phyloP scores from a whole-genome alignment of 2,797 vertebrate species.

The Lutjanus argentimaculatus region DNA sequence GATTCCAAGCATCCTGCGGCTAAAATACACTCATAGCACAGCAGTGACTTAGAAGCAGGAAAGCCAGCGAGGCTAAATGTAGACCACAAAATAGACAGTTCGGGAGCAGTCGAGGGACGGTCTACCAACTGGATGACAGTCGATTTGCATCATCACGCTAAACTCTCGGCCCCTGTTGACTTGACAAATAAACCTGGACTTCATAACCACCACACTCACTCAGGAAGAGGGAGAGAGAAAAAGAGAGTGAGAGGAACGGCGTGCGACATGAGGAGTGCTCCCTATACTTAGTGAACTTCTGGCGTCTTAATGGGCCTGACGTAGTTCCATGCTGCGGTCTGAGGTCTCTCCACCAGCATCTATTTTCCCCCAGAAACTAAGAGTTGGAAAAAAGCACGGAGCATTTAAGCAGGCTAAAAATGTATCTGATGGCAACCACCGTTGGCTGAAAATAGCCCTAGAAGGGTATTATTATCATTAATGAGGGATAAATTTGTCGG shows the following conservation, averaged over 20 bases:
- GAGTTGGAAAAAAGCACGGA: conserved; percentile 84
- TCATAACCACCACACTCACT: conserved; percentile 36
- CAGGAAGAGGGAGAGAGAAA: conserved; percentile 2
- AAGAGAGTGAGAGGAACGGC: conserved; percentile 35
- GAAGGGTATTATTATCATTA: conserved; percentile 89
- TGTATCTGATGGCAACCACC: conserved; percentile 84
- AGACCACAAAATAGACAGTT: conserved; percentile 52
- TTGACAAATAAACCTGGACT: conserved; percentile 58
- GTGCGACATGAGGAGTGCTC: conserved; percentile 75
- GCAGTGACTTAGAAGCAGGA: conserved; percentile 28
- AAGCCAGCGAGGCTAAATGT: conserved; percentile 8
- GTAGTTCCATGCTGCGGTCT: conserved; percentile 85
- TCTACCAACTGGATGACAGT: conserved; percentile 44
- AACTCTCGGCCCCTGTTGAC: conserved; percentile 39
- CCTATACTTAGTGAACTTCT: conserved; percentile 84
- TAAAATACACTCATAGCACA: conserved; percentile 19
- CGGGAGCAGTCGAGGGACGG: conserved; percentile 22
- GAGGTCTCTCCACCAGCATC: conserved; percentile 84
- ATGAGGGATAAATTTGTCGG: conserved; percentile 86
- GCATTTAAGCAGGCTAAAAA: conserved; percentile 87
- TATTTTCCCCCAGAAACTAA: conserved; percentile 81
- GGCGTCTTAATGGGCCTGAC: conserved; percentile 84
- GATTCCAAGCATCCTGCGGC: not conserved
- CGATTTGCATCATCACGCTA: conserved; percentile 55
- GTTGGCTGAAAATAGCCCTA: conserved; percentile 84